Base-by-base conservation (phyloP, 2,888 invertebrate species). In the Acleris sparsana region DNA sequence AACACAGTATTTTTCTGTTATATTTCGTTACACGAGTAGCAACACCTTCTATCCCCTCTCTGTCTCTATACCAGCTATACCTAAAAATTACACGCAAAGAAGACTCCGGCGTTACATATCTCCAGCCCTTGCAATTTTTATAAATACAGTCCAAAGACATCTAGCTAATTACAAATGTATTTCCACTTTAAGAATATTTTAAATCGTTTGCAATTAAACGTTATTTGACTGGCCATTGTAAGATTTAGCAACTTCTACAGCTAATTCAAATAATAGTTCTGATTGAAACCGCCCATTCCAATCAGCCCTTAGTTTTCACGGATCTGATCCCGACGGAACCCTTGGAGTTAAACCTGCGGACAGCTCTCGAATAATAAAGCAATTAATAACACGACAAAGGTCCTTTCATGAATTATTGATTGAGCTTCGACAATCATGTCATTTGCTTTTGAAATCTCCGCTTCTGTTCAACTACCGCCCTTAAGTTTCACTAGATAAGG, bases 391-490 rank as follows among this genome's bases (percentile, higher is more conserved):
- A 70, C 66, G 70, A 67, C 72, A 73, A 70, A 70, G 73, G 73
- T 73, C 74, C 73, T 73, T 74, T 75, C 78, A 78, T 79, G 80
- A 80, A 80, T 79, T 79, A 80, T 80, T 76, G 77, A 80, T 75
- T 70, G 67, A 67, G 56, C 62, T 63, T 71, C 60, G 62, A 67
- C 69, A 71, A 66, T 56, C 29, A 22, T 46, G 59, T 49, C 33
- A 33, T 62, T 63, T 66, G 56, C 59, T 7, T 11, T 43, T 52
- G 53, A 49, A 39, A 48, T 39, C 9, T 5, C 7, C 2, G 16
- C 18, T 17, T n/a, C 7, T 13, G 6, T 7, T 17, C 11, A 6
- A 52, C 5, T 5, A 25, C 22, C 51, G 5, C 39, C 51, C 57
- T 62, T 53, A 62, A 22, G 11, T 25, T 57, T 7, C 13, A 52